Conservation (phyloP, 1,140 invertebrate genomes). For the Solenopsis fugax region DNA sequence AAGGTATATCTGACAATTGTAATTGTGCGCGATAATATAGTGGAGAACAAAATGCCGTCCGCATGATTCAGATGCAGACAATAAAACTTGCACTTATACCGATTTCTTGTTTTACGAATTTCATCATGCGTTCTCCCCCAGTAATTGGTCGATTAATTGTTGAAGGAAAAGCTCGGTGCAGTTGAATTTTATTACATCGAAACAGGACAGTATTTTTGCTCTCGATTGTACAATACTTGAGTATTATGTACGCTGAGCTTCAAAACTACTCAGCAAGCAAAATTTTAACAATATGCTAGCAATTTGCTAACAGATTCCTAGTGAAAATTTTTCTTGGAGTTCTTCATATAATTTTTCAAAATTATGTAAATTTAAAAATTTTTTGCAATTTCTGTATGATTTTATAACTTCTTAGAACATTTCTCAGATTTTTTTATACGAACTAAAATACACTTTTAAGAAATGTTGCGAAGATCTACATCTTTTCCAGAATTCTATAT, state of each 20-base stretch:
- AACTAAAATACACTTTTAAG: not conserved
- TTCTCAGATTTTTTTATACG: not conserved
- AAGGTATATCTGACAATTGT: not conserved
- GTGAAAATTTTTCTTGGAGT: not conserved
- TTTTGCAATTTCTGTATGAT: too few species aligned
- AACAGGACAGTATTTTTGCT: not conserved
- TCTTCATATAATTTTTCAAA: not conserved
- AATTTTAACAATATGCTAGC: not conserved
- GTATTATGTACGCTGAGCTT: not conserved
- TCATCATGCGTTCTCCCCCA: not conserved
- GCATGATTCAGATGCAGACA: not conserved
- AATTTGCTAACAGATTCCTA: not conserved
- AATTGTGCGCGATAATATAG: constrained; percentile 16
- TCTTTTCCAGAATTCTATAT: not conserved
- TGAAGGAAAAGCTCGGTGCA: not conserved
- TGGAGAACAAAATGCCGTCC: not conserved
- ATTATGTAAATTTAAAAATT: too few species aligned
- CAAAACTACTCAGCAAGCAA: not conserved
- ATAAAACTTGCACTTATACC: not conserved
- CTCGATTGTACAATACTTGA: not conserved
- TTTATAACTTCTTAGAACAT: not conserved
- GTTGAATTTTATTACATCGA: not conserved
- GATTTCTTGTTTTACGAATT: not conserved
- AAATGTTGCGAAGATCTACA: not conserved
- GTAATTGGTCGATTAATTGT: not conserved